These are phyloP conservation scores for Congeria kusceri DNA, from an alignment of 2,888 invertebrate species.

Conservation along the genomic window DNA sequence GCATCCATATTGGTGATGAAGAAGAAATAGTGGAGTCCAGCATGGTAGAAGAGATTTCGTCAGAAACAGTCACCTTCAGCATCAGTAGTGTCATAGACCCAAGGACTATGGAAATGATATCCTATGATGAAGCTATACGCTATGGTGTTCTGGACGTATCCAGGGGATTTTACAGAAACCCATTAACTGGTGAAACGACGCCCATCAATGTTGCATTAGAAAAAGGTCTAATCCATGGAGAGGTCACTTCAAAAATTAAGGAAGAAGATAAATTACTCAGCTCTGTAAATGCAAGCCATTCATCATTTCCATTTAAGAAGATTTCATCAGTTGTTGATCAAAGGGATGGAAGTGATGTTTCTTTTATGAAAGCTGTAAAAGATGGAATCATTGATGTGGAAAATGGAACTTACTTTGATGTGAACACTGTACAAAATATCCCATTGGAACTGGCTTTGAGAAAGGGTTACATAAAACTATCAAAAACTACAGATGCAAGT, in stretches of 20 bases:
- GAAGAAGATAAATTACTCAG: conserved; percentile 79
- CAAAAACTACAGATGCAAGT: conserved; percentile 75
- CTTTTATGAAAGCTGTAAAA: conserved; percentile 78
- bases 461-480: conserved; percentile 88
- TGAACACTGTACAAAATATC: conserved; percentile 91
- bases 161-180: conserved; percentile 87
- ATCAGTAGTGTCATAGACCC: conserved; percentile 88
- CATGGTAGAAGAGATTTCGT: conserved; percentile 86
- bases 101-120: conserved; percentile 89
- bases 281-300: conserved; percentile 71
- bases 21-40: conserved; percentile 87
- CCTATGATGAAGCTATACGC: conserved; percentile 96
- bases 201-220: conserved; percentile 93
- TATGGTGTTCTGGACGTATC: conserved; percentile 94
- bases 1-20: conserved; percentile 84
- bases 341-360: conserved; percentile 87
- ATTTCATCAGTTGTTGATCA: conserved; percentile 90
- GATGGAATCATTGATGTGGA: conserved; percentile 84
- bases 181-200: conserved; percentile 91
- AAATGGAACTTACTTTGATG: conserved; percentile 92
- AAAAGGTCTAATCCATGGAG: conserved; percentile 89
- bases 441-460: conserved; percentile 93
- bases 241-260: conserved; percentile 77
- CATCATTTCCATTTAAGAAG: conserved; percentile 73
- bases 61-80: conserved; percentile 81